Evolutionary conservation across 2,888 invertebrate genomes (phyloP).

Genomic region (Hydroisotoma schaefferi): DNA sequence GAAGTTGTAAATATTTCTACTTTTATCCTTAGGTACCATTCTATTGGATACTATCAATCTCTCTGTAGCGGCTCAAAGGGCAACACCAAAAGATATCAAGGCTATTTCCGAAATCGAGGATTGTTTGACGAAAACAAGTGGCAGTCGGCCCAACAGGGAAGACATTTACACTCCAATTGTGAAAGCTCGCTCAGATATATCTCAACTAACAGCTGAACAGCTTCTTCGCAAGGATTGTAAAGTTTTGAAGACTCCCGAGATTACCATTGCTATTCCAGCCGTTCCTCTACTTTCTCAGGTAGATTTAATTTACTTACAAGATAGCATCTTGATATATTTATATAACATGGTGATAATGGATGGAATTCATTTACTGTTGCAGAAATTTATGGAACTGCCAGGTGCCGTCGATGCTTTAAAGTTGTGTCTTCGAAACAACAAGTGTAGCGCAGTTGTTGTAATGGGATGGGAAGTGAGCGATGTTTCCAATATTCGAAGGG

Average conservation of each 20-base stretch:
- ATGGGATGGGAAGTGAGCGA: constrained; percentile 48
- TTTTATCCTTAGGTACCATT: constrained; percentile 72
- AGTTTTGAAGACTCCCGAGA: constrained; percentile 55
- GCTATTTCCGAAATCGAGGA: constrained; percentile 57
- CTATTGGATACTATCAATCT: constrained; percentile 77
- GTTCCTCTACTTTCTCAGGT: constrained; percentile 66
- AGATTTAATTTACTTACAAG: constrained; percentile 43
- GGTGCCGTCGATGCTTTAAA: constrained; percentile 44
- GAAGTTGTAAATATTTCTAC: constrained; percentile 2
- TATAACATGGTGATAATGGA: too few relatives aligned
- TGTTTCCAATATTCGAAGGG: constrained; percentile 38
- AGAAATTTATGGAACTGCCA: constrained; percentile 47
- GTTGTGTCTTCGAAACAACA: constrained; percentile 32
- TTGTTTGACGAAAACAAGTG: constrained; percentile 45
- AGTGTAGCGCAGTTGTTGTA: constrained; percentile 47
- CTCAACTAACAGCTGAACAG: constrained; percentile 62
- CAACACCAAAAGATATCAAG: constrained; percentile 63
- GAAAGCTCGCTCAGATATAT: constrained; percentile 65
- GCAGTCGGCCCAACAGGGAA: constrained; percentile 52
- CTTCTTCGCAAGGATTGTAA: constrained; percentile 75
- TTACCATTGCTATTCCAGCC: constrained; percentile 59
- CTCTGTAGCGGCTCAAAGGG: constrained; percentile 63
- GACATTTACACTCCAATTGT: constrained; percentile 58
- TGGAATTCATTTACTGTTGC: too few relatives aligned
- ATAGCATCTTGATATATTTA: too few relatives aligned